Evolutionary conservation across 2,797 vertebrate genomes (phyloP), one percentile per base, ranked within the genome.

Genomic region (Sphenopsis melanotis): DNA sequence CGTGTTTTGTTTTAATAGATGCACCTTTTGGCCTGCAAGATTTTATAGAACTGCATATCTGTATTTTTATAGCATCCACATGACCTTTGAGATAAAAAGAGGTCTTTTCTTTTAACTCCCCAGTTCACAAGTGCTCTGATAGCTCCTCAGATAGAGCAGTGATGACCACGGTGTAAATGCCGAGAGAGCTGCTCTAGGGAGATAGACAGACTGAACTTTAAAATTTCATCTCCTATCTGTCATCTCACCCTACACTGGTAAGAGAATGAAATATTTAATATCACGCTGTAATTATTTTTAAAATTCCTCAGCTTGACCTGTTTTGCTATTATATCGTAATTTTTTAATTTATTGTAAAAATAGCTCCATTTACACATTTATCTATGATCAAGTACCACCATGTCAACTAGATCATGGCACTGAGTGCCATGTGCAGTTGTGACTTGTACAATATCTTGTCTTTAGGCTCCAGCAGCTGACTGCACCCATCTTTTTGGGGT

Each of bases 101-200:
- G 57, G 69, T 81, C 79, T 95, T 93, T 87, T 91, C 83, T 91
- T 95, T 96, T 91, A 96, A 87, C 77, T 95, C 61, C 23, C 47
- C 82, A 79, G 83, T 93, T 97, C 93, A 91, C 78, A 95, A 77
- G 56, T 94, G 83, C 85, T 97, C 91, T 94, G 92, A 94, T 95
- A 96, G 50, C 83, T 95, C 63, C 86, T 96, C 36, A 63, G 92
- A 93, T 94, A 93, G 63, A 92, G 65, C 49, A n/a, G 60, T 44
- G 91, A 94, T 95, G 95, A 88, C 86, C 83, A 86, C 2, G 59
- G 71, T 77, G 75, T 90, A 95, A 91, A 93, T 90, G 57, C 85
- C 61, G 61, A 91, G 90, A 72, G 77, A 79, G 89, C 91, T 83
- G 74, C 75, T 79, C 30, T 44, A 77, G 71, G 69, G 74, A 94